Evolutionary conservation across 2,797 vertebrate genomes (phyloP).

Genomic region (Lacerta agilis): DNA sequence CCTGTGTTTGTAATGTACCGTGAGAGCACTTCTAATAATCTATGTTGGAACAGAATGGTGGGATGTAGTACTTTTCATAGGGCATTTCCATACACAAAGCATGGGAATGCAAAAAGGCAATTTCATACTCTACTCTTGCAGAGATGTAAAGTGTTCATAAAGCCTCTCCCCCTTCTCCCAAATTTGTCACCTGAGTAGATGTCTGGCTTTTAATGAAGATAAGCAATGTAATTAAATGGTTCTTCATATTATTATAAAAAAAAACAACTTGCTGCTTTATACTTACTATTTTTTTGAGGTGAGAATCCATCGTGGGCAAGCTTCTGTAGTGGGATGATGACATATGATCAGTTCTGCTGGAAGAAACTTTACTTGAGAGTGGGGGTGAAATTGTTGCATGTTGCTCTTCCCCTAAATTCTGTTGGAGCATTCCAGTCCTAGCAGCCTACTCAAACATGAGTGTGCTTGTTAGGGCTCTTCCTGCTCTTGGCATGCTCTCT

Average conservation of each 20-base stretch:
- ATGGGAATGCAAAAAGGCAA: constrained; percentile 52
- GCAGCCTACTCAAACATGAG: background rate
- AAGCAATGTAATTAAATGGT: background rate
- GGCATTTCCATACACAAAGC: constrained; percentile 38
- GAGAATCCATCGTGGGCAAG: background rate
- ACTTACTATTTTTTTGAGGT: background rate
- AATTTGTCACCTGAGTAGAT: constrained; percentile 12
- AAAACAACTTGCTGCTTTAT: background rate
- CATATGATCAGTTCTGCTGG: background rate
- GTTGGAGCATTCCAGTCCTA: background rate
- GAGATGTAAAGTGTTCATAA: constrained; percentile 45
- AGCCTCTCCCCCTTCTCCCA: background rate
- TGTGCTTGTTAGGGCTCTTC: background rate
- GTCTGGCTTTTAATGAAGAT: background rate
- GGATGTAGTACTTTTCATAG: constrained; percentile 13
- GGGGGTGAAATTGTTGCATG: background rate
- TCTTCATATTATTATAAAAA: background rate
- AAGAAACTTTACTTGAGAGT: background rate
- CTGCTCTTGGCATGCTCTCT: background rate
- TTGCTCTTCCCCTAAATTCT: constrained; percentile 6
- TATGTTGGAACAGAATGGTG: constrained; percentile 12
- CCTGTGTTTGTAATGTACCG: constrained; percentile 34
- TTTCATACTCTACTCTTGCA: constrained; percentile 40
- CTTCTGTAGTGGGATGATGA: background rate
- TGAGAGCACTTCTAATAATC: constrained; percentile 2